These are phyloP conservation scores for Oscheius onirici DNA, from an alignment of 2,888 invertebrate genomes.

Conservation along the genomic window DNA sequence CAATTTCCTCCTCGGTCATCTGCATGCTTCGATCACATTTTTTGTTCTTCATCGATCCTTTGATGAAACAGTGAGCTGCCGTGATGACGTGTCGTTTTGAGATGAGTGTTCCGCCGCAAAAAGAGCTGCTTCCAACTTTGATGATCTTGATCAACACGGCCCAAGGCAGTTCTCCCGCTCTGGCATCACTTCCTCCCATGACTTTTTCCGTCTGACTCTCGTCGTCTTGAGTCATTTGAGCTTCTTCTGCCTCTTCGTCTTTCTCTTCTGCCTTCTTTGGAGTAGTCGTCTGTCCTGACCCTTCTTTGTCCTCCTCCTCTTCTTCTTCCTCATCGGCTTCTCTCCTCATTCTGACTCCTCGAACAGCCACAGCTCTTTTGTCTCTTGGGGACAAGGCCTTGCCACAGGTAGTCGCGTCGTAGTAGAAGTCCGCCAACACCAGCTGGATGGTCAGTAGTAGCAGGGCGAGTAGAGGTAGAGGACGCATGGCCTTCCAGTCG, in stretches of 20 bases:
- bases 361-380: no score
- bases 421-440: no score
- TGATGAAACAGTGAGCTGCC: constrained; percentile 23
- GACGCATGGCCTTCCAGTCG: no score
- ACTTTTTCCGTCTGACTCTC: background rate
- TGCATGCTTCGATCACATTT: background rate
- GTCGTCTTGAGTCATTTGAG: background rate
- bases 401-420: no score
- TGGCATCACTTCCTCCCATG: constrained; percentile 22
- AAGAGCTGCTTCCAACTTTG: background rate
- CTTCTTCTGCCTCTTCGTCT: background rate
- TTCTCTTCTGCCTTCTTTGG: background rate
- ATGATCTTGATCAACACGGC: constrained; percentile 14
- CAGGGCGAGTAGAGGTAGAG: no score
- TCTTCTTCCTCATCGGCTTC: no score
- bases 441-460: no score
- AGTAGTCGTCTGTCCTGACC: no score
- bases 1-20: constrained; percentile 8
- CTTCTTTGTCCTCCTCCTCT: no score
- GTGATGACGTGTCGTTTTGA: constrained; percentile 21
- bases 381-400: no score
- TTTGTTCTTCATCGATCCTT: background rate
- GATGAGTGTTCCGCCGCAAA: constrained; percentile 24
- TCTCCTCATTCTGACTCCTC: no score
- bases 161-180: constrained; percentile 18